Evolutionary conservation across 2,888 invertebrate species (phyloP).

Genomic region (Gnatocerus cornutus): DNA sequence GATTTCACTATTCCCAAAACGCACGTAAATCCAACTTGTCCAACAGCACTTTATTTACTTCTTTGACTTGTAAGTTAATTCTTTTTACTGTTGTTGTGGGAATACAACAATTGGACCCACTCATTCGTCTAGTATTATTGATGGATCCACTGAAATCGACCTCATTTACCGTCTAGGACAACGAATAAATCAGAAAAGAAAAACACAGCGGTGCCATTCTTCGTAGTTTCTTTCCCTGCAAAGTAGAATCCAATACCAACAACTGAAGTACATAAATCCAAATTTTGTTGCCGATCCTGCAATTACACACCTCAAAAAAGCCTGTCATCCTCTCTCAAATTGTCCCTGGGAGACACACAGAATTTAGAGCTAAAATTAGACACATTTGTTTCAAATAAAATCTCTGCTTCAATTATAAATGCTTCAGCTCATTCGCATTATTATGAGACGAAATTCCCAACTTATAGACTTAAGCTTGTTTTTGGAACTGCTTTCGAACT

Average conservation of each 20-base stretch:
- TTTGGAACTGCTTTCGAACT: neutral
- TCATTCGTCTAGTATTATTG: constrained; percentile 6
- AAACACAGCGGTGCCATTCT: constrained; percentile 15
- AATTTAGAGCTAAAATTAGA: no score
- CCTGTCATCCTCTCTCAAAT: no score
- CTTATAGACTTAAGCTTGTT: neutral
- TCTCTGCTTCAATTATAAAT: no score
- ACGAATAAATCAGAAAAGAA: constrained; percentile 26
- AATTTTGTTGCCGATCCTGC: neutral
- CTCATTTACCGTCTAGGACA: constrained; percentile 32
- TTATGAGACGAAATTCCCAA: neutral
- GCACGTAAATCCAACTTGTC: neutral
- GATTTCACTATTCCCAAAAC: constrained; percentile 13
- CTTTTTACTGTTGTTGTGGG: constrained; percentile 3
- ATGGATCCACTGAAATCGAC: constrained; percentile 31
- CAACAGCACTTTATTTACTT: no score
- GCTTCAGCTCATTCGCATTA: no score
- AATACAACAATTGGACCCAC: neutral
- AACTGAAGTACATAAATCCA: neutral
- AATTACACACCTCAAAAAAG: no score
- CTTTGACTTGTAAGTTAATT: neutral
- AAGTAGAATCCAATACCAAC: constrained; percentile 5
- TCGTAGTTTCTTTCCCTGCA: constrained; percentile 11
- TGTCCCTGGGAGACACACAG: no score
- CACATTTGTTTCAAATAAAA: no score